phyloP scores from a whole-genome alignment of 2,113 vertebrate species.

The Phaethornis superciliosus region DNA sequence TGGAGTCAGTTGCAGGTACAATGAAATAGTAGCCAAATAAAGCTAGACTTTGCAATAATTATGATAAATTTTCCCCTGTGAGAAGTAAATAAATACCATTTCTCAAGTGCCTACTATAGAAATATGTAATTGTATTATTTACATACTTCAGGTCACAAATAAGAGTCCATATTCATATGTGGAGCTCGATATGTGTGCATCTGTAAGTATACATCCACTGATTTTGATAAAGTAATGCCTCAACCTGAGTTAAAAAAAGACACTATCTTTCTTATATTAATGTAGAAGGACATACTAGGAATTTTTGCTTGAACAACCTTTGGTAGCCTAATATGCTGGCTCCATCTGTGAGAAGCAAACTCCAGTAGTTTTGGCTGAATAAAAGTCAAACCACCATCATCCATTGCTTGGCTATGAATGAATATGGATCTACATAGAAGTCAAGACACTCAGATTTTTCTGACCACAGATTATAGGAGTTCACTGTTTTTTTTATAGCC shows the following conservation, averaged over 20 bases:
- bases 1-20: background rate
- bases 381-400: background rate
- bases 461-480: conserved; percentile 66
- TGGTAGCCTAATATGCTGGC: background rate
- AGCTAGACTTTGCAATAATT: background rate
- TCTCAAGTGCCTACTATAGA: background rate
- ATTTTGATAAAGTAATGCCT: background rate
- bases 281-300: background rate
- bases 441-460: conserved; percentile 51
- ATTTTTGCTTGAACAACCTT: background rate
- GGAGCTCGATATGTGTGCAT: background rate
- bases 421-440: background rate
- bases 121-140: background rate
- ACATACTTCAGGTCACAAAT: background rate
- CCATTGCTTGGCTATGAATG: background rate
- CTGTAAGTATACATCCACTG: background rate
- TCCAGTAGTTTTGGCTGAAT: background rate
- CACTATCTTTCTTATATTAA: background rate
- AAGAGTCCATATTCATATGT: background rate
- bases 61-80: background rate
- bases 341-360: background rate
- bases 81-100: background rate
- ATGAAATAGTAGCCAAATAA: background rate
- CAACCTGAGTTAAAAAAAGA: background rate
- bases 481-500: conserved; percentile 76